A percentile compares a stretch with the other conserved stretches of the same genome.
These are phyloP conservation scores for Chaetogeoica ovagalla DNA, from an alignment of 2,888 invertebrate genomes.

Conservation along the genomic window DNA sequence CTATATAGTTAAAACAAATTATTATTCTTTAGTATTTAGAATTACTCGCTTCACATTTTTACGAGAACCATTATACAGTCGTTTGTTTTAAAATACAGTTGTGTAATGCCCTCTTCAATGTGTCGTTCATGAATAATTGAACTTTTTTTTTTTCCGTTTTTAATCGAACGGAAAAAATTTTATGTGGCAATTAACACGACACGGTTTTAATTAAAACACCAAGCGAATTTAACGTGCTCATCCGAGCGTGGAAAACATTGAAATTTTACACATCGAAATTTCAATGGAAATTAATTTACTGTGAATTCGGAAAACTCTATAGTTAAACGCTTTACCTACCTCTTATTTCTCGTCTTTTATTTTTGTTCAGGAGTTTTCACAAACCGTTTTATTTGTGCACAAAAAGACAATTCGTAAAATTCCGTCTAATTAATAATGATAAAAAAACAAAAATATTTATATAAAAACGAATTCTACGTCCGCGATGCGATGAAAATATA, in stretches of 20 bases:
- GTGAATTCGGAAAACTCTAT: background rate
- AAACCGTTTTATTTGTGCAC: background rate
- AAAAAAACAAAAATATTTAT: too few species aligned
- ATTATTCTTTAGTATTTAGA: too few species aligned
- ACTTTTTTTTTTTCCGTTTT: background rate
- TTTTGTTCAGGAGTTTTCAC: background rate
- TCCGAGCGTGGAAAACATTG: background rate
- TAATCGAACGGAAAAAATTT: constrained; percentile 17
- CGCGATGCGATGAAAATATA: background rate
- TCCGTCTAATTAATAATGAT: background rate
- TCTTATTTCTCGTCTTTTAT: background rate
- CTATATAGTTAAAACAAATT: too few species aligned
- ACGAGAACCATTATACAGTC: too few species aligned
- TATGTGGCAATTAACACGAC: background rate
- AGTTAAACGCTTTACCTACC: background rate
- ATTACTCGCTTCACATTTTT: too few species aligned
- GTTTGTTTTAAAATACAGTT: too few species aligned
- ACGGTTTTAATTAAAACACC: constrained; percentile 24
- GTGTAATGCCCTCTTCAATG: too few species aligned
- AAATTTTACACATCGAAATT: background rate
- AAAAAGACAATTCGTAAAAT: background rate
- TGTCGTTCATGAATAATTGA: background rate
- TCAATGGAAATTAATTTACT: constrained; percentile 3
- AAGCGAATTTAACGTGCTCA: background rate
- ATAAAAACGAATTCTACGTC: background rate